Evolutionary conservation across 1,140 invertebrate species (phyloP).

Genomic region (Drosophila ficusphila): DNA sequence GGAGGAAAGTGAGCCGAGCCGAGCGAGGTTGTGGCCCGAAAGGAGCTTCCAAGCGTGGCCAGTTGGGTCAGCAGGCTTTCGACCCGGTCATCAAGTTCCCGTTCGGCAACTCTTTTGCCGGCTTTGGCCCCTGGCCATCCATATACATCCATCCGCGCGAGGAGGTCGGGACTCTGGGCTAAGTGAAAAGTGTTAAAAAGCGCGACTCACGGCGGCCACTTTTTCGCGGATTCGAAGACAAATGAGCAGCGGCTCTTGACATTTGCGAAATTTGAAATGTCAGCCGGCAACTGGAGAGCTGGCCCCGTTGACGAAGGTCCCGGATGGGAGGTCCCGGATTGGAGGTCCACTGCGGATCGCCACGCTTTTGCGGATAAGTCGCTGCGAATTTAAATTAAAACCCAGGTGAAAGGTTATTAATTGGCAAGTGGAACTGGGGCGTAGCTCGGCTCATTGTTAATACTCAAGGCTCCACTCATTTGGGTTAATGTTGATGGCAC

Average conservation of each 20-base stretch:
- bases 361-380: constrained; percentile 47
- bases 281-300: constrained; percentile 37
- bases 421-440: constrained; percentile 73
- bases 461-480: constrained; percentile 55
- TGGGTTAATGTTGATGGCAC: constrained; percentile 63
- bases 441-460: constrained; percentile 41
- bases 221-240: constrained; percentile 66
- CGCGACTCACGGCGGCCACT: constrained; percentile 52
- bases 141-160: background rate
- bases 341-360: constrained; percentile 17
- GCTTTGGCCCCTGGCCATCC: constrained; percentile 46
- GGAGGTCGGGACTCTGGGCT: constrained; percentile 30
- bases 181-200: constrained; percentile 83
- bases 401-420: constrained; percentile 82
- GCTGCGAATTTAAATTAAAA: constrained; percentile 77
- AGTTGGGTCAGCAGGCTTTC: constrained; percentile 34
- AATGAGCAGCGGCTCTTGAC: constrained; percentile 76
- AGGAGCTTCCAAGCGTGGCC: constrained; percentile 34
- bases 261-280: constrained; percentile 82
- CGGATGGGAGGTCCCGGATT: constrained; percentile 31
- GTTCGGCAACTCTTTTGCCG: constrained; percentile 56
- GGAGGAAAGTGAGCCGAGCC: constrained; percentile 44
- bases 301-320: constrained; percentile 68
- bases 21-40: constrained; percentile 7
- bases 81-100: constrained; percentile 39